These are phyloP conservation scores for Dissostichus mawsoni DNA, from an alignment of 2,113 vertebrate species.

Conservation along the genomic window DNA sequence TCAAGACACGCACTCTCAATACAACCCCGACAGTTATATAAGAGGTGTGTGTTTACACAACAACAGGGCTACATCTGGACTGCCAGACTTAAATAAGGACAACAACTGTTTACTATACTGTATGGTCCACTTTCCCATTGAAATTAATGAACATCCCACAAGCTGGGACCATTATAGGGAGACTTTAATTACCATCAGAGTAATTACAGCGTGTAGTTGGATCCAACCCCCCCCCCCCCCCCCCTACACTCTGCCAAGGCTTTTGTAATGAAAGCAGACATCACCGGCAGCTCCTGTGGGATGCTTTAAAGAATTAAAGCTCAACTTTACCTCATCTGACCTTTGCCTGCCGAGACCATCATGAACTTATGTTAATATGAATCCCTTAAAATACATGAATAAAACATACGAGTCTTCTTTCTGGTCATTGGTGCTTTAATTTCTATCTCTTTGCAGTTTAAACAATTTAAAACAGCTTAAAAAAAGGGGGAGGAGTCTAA, in stretches of 20 bases:
- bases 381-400: slow-evolving; percentile 23
- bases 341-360: not conserved
- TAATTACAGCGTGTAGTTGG: slow-evolving; percentile 45
- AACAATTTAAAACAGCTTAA: not conserved
- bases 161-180: slow-evolving; percentile 27
- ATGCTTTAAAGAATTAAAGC: not conserved
- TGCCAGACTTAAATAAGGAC: slow-evolving; percentile 1
- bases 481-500: slow-evolving; percentile 6
- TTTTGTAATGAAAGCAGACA: slow-evolving; percentile 41
- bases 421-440: slow-evolving; percentile 5
- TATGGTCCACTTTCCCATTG: slow-evolving; percentile 22
- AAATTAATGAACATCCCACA: slow-evolving; percentile 48
- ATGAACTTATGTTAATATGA: slow-evolving; percentile 31
- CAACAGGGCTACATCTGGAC: slow-evolving; percentile 22
- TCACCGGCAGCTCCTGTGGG: slow-evolving; percentile 24
- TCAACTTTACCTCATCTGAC: slow-evolving; percentile 26
- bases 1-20: not conserved
- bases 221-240: slow-evolving; percentile 38
- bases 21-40: slow-evolving; percentile 26
- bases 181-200: slow-evolving; percentile 45
- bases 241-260: slow-evolving; percentile 38
- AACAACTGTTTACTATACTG: slow-evolving; percentile 26
- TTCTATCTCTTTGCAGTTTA: not conserved
- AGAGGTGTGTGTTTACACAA: slow-evolving; percentile 26
- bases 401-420: slow-evolving; percentile 9